Evolutionary conservation across 2,888 invertebrate genomes (phyloP).

Genomic region (Drosophila mettleri): DNA sequence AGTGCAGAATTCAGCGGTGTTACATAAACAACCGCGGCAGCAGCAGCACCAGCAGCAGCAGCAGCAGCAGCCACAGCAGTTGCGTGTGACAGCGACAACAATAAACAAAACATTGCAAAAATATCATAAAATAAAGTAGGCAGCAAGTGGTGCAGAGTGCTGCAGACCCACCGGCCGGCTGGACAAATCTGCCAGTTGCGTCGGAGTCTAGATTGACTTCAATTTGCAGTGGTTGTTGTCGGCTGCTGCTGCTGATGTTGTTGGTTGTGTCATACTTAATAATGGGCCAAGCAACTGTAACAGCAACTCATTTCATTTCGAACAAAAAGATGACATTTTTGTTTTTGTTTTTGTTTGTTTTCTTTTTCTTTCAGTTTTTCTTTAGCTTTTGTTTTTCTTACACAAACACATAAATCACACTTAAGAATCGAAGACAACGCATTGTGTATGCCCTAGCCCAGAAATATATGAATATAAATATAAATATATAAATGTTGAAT

Average conservation of each 20-base stretch:
- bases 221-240: conserved; percentile 17
- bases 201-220: conserved; percentile 52
- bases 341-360: conserved; percentile 28
- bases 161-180: conserved; percentile 26
- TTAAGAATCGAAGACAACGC: conserved; percentile 4
- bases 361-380: conserved; percentile 11
- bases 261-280: conserved; percentile 60
- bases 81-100: conserved; percentile 71
- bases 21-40: conserved; percentile 50
- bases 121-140: conserved; percentile 20
- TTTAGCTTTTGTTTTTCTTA: conserved; percentile 8
- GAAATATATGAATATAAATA: not conserved
- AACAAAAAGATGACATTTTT: conserved; percentile 64
- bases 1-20: conserved; percentile 67
- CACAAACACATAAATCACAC: conserved; percentile 16
- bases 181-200: conserved; percentile 44
- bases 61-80: conserved; percentile 41
- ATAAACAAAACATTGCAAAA: conserved; percentile 75
- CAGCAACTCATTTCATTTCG: conserved; percentile 50
- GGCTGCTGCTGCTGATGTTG: conserved; percentile 32
- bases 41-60: conserved; percentile 21
- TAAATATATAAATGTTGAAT: not conserved
- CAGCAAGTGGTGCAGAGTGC: conserved; percentile 9
- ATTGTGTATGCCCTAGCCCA: conserved; percentile 10
- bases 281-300: conserved; percentile 59